Base-by-base conservation (phyloP, 1,140 invertebrate genomes). In the Trichomalopsis sarcophagae region DNA sequence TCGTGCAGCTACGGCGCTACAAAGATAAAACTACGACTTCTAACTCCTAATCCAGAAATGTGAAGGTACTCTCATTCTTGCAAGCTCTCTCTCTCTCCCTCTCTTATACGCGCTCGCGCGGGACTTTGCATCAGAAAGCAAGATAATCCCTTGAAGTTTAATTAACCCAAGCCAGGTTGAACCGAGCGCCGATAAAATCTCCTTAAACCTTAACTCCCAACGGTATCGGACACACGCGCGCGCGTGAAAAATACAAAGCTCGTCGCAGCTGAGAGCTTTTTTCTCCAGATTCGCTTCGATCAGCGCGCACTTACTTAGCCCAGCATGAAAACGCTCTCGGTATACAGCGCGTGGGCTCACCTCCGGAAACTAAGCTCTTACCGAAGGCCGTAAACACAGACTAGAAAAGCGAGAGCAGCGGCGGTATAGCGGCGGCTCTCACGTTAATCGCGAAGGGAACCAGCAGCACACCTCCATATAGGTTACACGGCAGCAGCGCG, bases 391-490 rank as follows among this genome's bases (percentile, higher is more conserved):
- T 71, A 71, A 30, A 81, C 47, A 44, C 36, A 27, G 44, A 50
- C 68, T 71, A 33, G 33, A 73, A 68, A 81, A 69, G 40, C 66
- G 44, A 71, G 36, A 62, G 68, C 10, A 66, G 62, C 68, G 68
- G 27, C 40, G 68, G 33, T 36, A 44, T 36, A 44, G 6, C 10
- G 40, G 33, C 68, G 69, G 68, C 40, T 71, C 80, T 47, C n/a
- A 40, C 80, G 80, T 68, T n/a, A 76, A 83, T 81, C 85, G 75
- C 81, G 77, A 78, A 77, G 30, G 75, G 23, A 81, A 71, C 23
- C 68, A 55, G 55, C 55, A 62, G 55, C 40, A 14, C 4, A n/a
- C 55, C 55, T 62, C 55, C n/a, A 62, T 50, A 50, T 55, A 55
- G 5, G 17, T 27, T 27, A 27, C 27, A 27, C 27, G 55, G 80